Base-by-base conservation (phyloP, 2,113 vertebrate species). In the Engraulis encrasicolus region DNA sequence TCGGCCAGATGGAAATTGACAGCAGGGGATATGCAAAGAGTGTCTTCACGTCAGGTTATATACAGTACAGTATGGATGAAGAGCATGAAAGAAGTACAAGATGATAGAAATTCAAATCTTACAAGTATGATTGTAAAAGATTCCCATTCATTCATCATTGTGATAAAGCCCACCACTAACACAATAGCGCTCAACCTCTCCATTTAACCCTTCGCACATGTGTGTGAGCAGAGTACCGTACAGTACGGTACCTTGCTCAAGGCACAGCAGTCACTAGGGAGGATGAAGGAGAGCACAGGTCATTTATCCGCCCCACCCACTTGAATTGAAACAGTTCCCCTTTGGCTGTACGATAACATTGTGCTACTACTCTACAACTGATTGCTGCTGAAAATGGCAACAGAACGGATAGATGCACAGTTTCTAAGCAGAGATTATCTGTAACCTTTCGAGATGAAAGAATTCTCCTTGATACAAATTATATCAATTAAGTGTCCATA, bases 81-180 rank as follows among this genome's bases (percentile, higher is more conserved):
- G 31, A 17, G 66, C 38, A n/a, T 80, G 45, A 50, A 27, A 23
- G 9, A 48, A 80, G 19, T 34, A 15, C 19, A 27, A 81, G 61
- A 87, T 86, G 83, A 82, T 86, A 82, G 79, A 80, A 27, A 66
- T 5, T 45, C 9, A 6, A 27, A 83, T 84, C n/a, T 58, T 82
- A 78, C 40, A 45, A 45, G 40, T n/a, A n/a, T n/a, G 40, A 45
- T 9, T 9, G 40, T 9, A 45, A 45, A 9, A 9, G 9, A 45
- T 45, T 45, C 40, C 40, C 40, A 45, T 45, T 45, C 9, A 9
- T 45, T 45, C 9, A 9, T 45, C 9, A 45, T 45, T 45, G 40
- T 45, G 40, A 45, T 45, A 45, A 3, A 45, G 40, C 40, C 4
- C 40, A 45, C 40, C 40, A 45, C 40, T 3, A 3, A 45, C 40